Evolutionary conservation across 2,888 invertebrate genomes (phyloP).

Genomic region (Chalcosyrphus nemorum): DNA sequence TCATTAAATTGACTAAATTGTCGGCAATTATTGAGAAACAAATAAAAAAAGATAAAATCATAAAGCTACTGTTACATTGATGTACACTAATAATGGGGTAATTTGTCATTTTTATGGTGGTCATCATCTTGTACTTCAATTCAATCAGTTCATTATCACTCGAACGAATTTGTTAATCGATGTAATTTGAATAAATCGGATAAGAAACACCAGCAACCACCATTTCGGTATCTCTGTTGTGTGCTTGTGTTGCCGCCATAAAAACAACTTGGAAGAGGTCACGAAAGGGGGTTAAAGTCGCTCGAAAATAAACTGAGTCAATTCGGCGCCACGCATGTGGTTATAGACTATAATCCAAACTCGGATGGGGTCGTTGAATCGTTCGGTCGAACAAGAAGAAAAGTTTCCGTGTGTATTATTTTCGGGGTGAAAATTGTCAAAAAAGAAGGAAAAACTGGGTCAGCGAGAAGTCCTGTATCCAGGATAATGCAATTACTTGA

Average conservation of each 20-base stretch:
- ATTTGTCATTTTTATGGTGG: constrained; percentile 49
- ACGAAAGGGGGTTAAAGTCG: constrained; percentile 38
- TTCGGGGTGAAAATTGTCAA: constrained; percentile 1
- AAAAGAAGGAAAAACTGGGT: too few species aligned
- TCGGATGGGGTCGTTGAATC: constrained; percentile 21
- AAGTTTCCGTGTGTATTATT: too few species aligned
- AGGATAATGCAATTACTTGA: constrained; percentile 46
- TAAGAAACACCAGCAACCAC: constrained; percentile 9
- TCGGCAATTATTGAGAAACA: constrained; percentile 10
- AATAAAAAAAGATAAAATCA: background rate
- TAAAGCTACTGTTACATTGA: constrained; percentile 14
- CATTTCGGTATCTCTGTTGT: background rate
- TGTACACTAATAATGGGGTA: constrained; percentile 21
- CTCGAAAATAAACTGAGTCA: constrained; percentile 20
- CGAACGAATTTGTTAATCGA: constrained; percentile 37
- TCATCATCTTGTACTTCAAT: constrained; percentile 25
- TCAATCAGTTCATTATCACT: constrained; percentile 47
- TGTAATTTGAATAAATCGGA: constrained; percentile 53
- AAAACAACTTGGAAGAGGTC: constrained; percentile 40
- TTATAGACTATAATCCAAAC: background rate
- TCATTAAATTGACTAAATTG: constrained; percentile 34
- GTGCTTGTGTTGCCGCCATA: constrained; percentile 21
- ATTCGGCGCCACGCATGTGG: constrained; percentile 26
- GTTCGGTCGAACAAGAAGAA: background rate
- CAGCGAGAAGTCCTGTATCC: constrained; percentile 22